Conservation (phyloP, 2,113 vertebrate species). For the Bubo bubo region DNA sequence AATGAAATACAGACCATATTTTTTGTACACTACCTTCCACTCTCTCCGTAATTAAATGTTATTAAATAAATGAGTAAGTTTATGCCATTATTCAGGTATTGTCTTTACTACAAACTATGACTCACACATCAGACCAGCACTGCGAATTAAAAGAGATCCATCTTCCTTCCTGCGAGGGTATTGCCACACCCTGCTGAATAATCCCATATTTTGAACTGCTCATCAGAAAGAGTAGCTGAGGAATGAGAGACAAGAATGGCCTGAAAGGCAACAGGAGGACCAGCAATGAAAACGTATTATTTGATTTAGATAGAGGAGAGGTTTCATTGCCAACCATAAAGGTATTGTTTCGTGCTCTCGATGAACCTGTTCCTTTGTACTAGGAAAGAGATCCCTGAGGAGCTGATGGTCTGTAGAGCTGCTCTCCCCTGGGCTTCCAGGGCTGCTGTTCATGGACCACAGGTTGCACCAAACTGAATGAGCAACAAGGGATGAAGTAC, state of each 20-base stretch:
- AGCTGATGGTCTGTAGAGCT: background rate
- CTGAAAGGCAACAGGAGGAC: background rate
- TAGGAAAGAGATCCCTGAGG: background rate
- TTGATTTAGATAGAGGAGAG: background rate
- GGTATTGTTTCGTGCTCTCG: background rate
- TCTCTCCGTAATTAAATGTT: constrained; percentile 14
- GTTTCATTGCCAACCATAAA: background rate
- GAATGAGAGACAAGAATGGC: background rate
- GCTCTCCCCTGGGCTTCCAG: background rate
- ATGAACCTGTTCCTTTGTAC: background rate
- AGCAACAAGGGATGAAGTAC: background rate
- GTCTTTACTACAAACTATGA: background rate
- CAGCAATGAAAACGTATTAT: background rate
- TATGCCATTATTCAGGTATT: constrained; percentile 31
- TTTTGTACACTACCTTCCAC: constrained; percentile 4
- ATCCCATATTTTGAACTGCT: background rate
- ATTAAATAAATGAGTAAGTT: constrained; percentile 35
- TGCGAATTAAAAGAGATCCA: background rate
- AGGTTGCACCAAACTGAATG: background rate
- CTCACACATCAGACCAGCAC: background rate
- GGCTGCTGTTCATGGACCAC: background rate
- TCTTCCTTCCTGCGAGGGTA: background rate
- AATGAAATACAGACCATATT: constrained; percentile 36
- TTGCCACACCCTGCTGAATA: background rate
- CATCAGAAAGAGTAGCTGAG: background rate